Conservation (phyloP, 2,113 vertebrate species). For the Oncorhynchus mykiss region DNA sequence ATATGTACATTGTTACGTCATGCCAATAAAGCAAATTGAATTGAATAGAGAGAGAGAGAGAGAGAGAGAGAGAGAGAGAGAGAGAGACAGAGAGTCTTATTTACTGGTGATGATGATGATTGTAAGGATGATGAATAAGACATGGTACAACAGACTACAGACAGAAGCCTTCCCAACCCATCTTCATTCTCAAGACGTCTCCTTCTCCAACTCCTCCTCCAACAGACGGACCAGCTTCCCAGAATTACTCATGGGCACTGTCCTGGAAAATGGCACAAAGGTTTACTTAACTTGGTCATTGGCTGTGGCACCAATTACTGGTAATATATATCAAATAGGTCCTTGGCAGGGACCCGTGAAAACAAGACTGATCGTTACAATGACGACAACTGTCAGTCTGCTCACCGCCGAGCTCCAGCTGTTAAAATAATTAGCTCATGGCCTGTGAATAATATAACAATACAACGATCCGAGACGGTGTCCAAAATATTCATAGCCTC, state of each 20-base stretch:
- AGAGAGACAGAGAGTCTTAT: too few species aligned
- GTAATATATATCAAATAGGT: slow-evolving; percentile 79
- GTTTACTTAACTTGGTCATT: slow-evolving; percentile 77
- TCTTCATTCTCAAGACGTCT: slow-evolving; percentile 75
- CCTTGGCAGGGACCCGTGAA: slow-evolving; percentile 52
- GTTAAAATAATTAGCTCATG: slow-evolving; percentile 77
- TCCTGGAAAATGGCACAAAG: slow-evolving; percentile 83
- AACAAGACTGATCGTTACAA: slow-evolving; percentile 77
- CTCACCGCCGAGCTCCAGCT: slow-evolving; percentile 59
- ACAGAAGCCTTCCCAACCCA: background rate
- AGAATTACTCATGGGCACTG: slow-evolving; percentile 89
- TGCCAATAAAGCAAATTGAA: too few species aligned
- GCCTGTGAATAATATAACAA: slow-evolving; percentile 72
- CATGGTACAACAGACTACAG: slow-evolving; percentile 1
- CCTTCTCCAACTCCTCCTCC: slow-evolving; percentile 57
- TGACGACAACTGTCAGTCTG: slow-evolving; percentile 80
- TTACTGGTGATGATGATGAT: slow-evolving; percentile 37
- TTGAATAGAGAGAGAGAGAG: too few species aligned
- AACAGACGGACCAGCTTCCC: slow-evolving; percentile 79
- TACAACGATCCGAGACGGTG: slow-evolving; percentile 63
- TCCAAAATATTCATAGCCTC: slow-evolving; percentile 69
- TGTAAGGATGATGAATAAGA: slow-evolving; percentile 31
- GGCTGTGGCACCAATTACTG: slow-evolving; percentile 79
- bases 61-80: too few species aligned
- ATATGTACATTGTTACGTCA: too few species aligned